Evolutionary conservation across 2,113 vertebrate genomes (phyloP), one percentile per base, ranked within the genome.

Genomic region (Mandrillus leucophaeus): DNA sequence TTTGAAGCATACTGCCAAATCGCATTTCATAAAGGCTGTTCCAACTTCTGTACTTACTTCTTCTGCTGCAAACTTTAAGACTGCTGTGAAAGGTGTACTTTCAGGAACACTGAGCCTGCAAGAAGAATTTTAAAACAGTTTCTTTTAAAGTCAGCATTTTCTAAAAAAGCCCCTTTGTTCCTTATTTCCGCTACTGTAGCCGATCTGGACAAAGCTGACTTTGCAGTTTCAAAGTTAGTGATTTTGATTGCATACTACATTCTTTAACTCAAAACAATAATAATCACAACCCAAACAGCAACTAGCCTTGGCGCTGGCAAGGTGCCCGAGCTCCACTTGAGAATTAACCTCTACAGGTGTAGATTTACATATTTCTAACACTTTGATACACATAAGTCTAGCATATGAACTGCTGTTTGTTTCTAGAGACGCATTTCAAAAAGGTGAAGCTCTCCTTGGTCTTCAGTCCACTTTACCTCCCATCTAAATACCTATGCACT

Each of bases 41-140:
- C 8, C 38, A 48, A 93, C 11, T 43, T 75, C 80, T 78, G 14
- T 61, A 98, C 99, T 99, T 98, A 99, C 99, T 99, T 99, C 99
- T 98, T 99, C 99, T 40, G 99, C 99, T 83, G 99, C 99, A 98
- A 99, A 99, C 98, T 99, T 99, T 97, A 99, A 98, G 91, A 99
- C 99, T 5, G 99, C 99, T 76, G 99, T 99, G 98, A 99, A 99
- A 5, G 99, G 99, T 0, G 99, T 99, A 96, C 98, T 99, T 93
- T 99, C 99, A 25, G 99, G 99, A 91, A 99, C 99, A 73, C 99
- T 99, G 93, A 99, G 98, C 87, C 99, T 99, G 98, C 14, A 98
- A 98, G 38, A 64, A 95, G n/a, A 97, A 92, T 2, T 57, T 82
- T 83, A 59, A 3, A 91, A 80, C 40, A 45, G 27, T 30, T 64